Percentiles rank a stretch among this genome's conserved stretches.
phyloP scores from a whole-genome alignment of 2,797 vertebrate genomes.

The Rhinogobio ventralis region DNA sequence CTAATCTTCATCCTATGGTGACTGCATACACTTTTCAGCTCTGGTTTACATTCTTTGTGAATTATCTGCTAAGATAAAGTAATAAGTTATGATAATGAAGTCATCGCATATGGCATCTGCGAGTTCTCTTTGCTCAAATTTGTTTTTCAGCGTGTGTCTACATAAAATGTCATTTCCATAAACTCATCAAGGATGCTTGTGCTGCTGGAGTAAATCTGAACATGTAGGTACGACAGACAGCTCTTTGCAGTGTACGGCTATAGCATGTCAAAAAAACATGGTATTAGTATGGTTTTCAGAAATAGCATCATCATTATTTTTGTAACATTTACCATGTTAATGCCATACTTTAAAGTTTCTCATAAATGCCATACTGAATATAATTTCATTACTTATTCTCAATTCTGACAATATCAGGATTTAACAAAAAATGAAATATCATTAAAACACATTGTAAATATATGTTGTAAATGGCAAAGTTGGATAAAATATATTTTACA shows the following conservation, averaged over 20 bases:
- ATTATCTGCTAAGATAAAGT: neutral
- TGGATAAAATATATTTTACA: neutral
- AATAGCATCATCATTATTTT: neutral
- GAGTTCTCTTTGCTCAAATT: neutral
- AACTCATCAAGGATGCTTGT: conserved; percentile 68
- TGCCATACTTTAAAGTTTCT: neutral
- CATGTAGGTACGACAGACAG: neutral
- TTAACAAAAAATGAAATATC: no score
- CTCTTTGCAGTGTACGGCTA: neutral
- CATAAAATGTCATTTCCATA: conserved; percentile 78
- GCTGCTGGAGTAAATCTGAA: conserved; percentile 40
- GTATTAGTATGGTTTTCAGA: neutral
- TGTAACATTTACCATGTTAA: no score
- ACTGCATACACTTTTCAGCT: neutral
- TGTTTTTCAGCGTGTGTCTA: conserved; percentile 44
- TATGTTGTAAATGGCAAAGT: neutral
- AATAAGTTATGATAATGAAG: conserved; percentile 28
- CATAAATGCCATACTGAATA: no score
- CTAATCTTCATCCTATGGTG: neutral
- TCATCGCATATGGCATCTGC: neutral
- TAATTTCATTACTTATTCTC: neutral
- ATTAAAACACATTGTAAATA: no score
- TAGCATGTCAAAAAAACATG: neutral
- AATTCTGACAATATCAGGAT: neutral
- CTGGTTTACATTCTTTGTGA: neutral